A percentile compares a stretch with the other conserved stretches of the same genome.
phyloP scores from a whole-genome alignment of 2,888 invertebrate species.

The Sepiola atlantica region DNA sequence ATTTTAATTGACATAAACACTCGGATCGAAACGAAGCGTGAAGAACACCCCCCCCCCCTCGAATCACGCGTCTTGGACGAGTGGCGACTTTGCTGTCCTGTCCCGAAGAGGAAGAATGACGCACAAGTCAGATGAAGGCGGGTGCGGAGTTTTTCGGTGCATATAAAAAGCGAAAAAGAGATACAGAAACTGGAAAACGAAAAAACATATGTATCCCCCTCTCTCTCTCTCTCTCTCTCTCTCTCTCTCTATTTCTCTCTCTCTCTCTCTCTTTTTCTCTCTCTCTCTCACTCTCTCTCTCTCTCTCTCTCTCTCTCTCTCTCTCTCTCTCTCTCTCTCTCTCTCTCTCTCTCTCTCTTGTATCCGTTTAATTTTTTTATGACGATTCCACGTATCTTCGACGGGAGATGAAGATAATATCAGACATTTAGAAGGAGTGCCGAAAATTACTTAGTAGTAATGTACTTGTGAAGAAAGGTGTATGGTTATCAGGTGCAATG shows the following conservation, averaged over 20 bases:
- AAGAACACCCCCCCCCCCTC: not conserved
- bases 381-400: no score
- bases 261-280: not conserved
- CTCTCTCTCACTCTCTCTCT: not conserved
- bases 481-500: no score
- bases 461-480: no score
- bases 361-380: not conserved
- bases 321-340: not conserved
- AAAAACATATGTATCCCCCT: not conserved
- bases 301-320: not conserved
- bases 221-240: not conserved
- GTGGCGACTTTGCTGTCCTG: not conserved
- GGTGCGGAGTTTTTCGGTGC: not conserved
- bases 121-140: not conserved
- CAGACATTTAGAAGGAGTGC: no score
- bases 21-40: conserved; percentile 18
- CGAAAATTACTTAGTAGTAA: no score
- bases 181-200: not conserved
- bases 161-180: not conserved
- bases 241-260: not conserved
- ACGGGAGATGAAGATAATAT: no score
- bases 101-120: not conserved
- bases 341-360: not conserved
- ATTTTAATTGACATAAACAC: conserved; percentile 21
- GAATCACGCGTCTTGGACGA: not conserved